Base-by-base conservation (phyloP, 2,888 invertebrate species). In the Pseudanteris insignis region DNA sequence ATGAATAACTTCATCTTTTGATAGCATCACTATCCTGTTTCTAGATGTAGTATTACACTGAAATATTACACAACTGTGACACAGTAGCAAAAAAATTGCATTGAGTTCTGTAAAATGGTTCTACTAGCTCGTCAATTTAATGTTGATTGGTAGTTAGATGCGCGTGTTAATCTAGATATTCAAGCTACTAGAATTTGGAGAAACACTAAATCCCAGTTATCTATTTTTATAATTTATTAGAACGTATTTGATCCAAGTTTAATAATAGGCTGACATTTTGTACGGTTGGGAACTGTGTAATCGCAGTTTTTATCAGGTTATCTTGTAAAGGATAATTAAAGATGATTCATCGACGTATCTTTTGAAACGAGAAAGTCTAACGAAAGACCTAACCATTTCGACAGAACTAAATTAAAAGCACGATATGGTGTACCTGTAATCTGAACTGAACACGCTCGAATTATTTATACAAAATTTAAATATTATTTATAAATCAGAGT, bases 281-380 rank as follows among this genome's bases (percentile, higher is more conserved):
- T 12, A 40, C 46, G 9, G 46, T 5, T 3, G 34, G 28, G 10
- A 29, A 26, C 18, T 24, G 41, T 28, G 8, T 43, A 40, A 40
- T 40, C 40, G 13, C 9, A 11, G 11, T 14, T 33, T 46, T 55
- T 55, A 55, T 55, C 54, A 40, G 46, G 54, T 55, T 55, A 55
- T 55, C 46, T 46, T 15, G 11, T 15, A 11, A 24, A 38, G 25
- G 54, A 55, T 55, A 55, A 55, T 55, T 55, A 55, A 55, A 55
- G 54, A 55, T 55, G 54, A 55, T 46, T 55, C 46, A 55, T 55
- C 46, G 34, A 29, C 12, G 41, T 41, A 41, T 36, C 53, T 43
- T 28, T 25, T 12, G 34, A 40, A 40, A 46, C 32, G 14, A 46
- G 46, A 55, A 46, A 53, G 53, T 53, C 25, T 10, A 29, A 37